Percentiles rank a stretch among this genome's conserved stretches.
phyloP scores from a whole-genome alignment of 1,140 invertebrate genomes.

The Caenorhabditis inopinata region DNA sequence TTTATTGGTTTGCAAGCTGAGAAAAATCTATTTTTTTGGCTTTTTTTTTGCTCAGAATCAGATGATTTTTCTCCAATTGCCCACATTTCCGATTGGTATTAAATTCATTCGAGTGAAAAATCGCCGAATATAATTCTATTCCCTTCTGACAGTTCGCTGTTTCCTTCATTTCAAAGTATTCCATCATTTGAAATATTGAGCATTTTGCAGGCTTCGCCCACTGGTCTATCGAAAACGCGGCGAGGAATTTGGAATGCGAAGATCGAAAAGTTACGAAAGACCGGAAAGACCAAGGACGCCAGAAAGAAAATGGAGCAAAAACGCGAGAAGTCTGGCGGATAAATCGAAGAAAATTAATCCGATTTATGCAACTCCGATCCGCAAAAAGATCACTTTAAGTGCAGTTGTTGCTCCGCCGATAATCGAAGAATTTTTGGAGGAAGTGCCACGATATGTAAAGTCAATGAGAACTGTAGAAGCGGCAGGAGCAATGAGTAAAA shows the following conservation, averaged over 20 bases:
- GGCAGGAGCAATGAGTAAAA: too few relatives aligned
- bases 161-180: too few relatives aligned
- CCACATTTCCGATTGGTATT: too few relatives aligned
- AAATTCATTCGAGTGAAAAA: too few relatives aligned
- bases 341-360: background rate
- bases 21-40: too few relatives aligned
- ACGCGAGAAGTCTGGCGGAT: conserved; percentile 2
- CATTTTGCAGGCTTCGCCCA: background rate
- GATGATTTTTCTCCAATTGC: too few relatives aligned
- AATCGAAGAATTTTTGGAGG: background rate
- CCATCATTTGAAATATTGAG: too few relatives aligned
- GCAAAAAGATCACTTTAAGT: background rate
- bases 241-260: background rate
- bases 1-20: too few relatives aligned
- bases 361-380: conserved; percentile 14
- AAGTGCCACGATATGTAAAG: conserved; percentile 6
- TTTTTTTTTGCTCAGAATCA: too few relatives aligned
- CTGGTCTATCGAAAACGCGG: background rate
- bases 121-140: too few relatives aligned
- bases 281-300: background rate
- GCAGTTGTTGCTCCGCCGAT: background rate
- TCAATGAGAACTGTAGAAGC: background rate
- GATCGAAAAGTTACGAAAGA: conserved; percentile 14
- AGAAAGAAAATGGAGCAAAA: background rate
- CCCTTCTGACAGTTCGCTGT: too few relatives aligned